Evolutionary conservation across 2,797 vertebrate genomes (phyloP).

Genomic region (Pagetopsis macropterus): DNA sequence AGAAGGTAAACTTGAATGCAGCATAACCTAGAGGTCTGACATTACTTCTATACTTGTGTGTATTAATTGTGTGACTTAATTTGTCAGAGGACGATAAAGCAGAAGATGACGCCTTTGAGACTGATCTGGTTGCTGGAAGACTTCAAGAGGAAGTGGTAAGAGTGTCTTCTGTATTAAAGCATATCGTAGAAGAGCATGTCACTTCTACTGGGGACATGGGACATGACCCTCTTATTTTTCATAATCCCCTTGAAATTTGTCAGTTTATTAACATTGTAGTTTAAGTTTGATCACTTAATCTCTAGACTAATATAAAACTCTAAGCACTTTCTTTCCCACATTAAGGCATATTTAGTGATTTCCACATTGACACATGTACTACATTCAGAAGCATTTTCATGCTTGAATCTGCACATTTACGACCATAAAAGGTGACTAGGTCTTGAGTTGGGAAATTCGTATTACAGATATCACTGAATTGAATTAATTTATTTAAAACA

Average conservation of each 20-base stretch:
- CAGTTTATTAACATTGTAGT: not conserved
- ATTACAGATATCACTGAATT: too few relatives aligned
- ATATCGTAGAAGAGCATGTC: not conserved
- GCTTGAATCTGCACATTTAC: too few relatives aligned
- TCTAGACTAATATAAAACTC: too few relatives aligned
- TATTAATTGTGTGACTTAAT: slow-evolving; percentile 26
- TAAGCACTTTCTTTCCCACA: too few relatives aligned
- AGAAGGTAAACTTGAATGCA: slow-evolving; percentile 78
- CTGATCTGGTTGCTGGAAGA: slow-evolving; percentile 87
- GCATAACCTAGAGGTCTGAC: not conserved
- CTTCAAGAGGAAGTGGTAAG: slow-evolving; percentile 95
- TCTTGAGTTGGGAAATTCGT: too few relatives aligned
- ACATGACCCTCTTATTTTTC: not conserved
- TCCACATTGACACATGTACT: too few relatives aligned
- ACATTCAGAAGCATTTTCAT: too few relatives aligned
- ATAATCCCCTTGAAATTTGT: not conserved
- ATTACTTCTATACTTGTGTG: accelerated
- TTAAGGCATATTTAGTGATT: too few relatives aligned
- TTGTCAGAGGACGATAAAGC: slow-evolving; percentile 89
- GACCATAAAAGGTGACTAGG: too few relatives aligned
- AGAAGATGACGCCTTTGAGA: slow-evolving; percentile 83
- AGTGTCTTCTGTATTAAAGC: not conserved
- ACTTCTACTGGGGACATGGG: not conserved
- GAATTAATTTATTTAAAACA: too few relatives aligned
- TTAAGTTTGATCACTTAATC: not conserved